Conservation (phyloP, 2,113 vertebrate genomes). For the Chascanopsetta lugubris region DNA sequence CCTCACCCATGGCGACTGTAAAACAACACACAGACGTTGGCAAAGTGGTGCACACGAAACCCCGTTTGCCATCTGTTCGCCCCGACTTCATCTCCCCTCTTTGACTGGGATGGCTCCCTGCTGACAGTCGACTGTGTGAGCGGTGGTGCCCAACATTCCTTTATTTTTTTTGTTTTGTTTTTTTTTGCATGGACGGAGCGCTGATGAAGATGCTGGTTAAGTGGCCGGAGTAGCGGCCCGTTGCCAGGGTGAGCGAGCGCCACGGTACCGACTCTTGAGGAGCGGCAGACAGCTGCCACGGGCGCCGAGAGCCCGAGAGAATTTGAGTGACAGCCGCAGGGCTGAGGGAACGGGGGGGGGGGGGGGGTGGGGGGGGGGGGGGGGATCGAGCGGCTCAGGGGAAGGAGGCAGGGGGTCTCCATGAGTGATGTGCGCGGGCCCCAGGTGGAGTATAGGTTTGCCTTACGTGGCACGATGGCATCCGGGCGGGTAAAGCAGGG, state of each 20-base stretch:
- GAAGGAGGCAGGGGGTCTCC: slow-evolving; percentile 15
- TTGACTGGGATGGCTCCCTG: not conserved
- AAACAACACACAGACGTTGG: slow-evolving; percentile 7
- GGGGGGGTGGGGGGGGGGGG: no score
- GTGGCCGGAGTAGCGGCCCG: slow-evolving; percentile 49
- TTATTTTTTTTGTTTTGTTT: no score
- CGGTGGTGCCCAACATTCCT: slow-evolving; percentile 33
- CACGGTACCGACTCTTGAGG: slow-evolving; percentile 34
- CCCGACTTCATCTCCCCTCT: slow-evolving; percentile 4
- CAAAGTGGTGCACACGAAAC: not conserved
- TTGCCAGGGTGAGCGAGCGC: slow-evolving; percentile 20
- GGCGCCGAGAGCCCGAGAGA: slow-evolving; percentile 54
- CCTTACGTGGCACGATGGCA: slow-evolving; percentile 23
- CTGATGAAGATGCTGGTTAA: slow-evolving; percentile 59
- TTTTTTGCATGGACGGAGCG: slow-evolving; percentile 16
- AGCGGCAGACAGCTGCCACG: slow-evolving; percentile 68
- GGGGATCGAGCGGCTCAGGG: slow-evolving; percentile 27
- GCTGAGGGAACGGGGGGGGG: slow-evolving; percentile 46
- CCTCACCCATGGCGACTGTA: slow-evolving; percentile 10
- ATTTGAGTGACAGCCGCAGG: slow-evolving; percentile 59
- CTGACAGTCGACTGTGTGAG: slow-evolving; percentile 4
- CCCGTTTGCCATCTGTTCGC: slow-evolving; percentile 20
- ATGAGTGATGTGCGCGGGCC: slow-evolving; percentile 37
- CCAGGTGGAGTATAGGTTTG: slow-evolving; percentile 32
- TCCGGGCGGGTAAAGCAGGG: slow-evolving; percentile 26